phyloP scores from a whole-genome alignment of 2,888 invertebrate species.

The Tuberolachnus salignus region DNA sequence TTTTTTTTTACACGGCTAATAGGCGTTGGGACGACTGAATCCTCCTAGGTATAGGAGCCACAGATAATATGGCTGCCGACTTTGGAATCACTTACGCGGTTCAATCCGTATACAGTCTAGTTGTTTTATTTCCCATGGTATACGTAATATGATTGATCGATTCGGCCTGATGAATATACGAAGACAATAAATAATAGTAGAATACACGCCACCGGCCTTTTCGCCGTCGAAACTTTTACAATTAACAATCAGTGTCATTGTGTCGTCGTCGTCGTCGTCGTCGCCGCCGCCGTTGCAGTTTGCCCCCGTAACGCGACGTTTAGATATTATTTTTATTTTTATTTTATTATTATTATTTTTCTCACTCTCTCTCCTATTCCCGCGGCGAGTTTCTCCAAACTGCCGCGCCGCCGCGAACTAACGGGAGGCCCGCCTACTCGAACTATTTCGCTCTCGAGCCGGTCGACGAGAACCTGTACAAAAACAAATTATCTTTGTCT shows the following conservation, averaged over 20 bases:
- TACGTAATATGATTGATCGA: no score
- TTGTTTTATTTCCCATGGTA: no score
- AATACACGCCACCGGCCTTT: conserved; percentile 21
- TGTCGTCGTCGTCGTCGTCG: not conserved
- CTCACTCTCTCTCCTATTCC: not conserved
- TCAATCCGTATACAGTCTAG: no score
- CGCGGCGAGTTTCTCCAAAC: not conserved
- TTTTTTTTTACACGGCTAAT: no score
- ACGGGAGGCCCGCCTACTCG: not conserved
- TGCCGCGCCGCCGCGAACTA: not conserved
- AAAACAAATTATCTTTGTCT: conserved; percentile 43
- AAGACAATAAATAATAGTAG: no score
- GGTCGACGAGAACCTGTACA: conserved; percentile 3
- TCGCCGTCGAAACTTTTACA: conserved; percentile 39
- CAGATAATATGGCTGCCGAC: no score
- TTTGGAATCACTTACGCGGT: no score
- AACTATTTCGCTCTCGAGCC: conserved; percentile 24
- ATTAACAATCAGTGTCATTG: conserved; percentile 44
- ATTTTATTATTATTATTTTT: not conserved
- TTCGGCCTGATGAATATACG: no score
- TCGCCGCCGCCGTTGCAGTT: not conserved
- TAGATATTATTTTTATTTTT: no score
- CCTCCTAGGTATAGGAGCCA: no score
- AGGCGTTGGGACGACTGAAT: no score
- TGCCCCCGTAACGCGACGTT: no score